Evolutionary conservation across 2,113 vertebrate genomes (phyloP), one percentile per base, ranked within the genome.

Genomic region (Poecilia latipinna): DNA sequence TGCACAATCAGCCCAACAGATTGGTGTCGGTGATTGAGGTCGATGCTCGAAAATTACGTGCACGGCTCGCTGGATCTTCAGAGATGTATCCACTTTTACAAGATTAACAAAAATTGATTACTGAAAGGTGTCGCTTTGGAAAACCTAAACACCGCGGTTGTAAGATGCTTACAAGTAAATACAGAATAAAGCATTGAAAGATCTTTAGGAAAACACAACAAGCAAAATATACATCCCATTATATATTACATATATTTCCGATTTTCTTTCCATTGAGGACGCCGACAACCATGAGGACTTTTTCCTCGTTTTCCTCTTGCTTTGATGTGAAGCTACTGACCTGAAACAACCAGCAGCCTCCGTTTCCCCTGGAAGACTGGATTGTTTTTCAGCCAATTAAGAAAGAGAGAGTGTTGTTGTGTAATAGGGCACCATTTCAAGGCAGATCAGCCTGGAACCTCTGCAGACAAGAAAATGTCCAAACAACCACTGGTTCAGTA

Each of bases 101-200:
- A n/a, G 24, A 57, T 57, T n/a, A 57, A 24, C 19, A 57, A 10
- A 24, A 69, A 81, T 78, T 65, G 77, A 88, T 80, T 76, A 73
- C 68, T 22, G 31, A 51, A 61, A 44, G 67, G 61, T 72, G 66
- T 37, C 26, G 61, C 68, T 75, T 78, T 73, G 70, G 17, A 48
- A 48, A 48, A n/a, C 22, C 22, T n/a, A 11, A 11, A 57, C 4
- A 22, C 24, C 3, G 51, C 22, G 24, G 51, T 57, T 57, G 17
- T 57, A 3, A 57, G 24, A 57, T n/a, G 3, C 51, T 24, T 57
- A 10, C 7, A 57, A 24, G 8, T 8, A n/a, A 17, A 57, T n/a
- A n/a, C 22, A 5, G 8, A 57, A 19, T 48, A 19, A 57, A 57
- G 35, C 22, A 57, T 3, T 57, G 51, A 57, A 57, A 54, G 51